Conservation (phyloP, 2,113 vertebrate genomes). For the Labeo rohita region DNA sequence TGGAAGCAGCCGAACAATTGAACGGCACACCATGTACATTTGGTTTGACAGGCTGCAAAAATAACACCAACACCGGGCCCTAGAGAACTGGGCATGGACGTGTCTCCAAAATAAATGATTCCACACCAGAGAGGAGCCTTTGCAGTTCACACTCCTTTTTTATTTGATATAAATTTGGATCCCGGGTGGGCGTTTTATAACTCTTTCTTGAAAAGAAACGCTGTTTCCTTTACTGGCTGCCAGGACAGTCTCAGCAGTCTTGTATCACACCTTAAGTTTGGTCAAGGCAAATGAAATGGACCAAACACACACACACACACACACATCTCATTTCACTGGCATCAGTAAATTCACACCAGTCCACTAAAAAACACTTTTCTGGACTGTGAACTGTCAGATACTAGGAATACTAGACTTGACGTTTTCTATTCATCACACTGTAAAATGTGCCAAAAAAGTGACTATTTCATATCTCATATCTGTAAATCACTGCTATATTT, state of each 20-base stretch:
- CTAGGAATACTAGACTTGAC: neutral
- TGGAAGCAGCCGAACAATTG: slow-evolving; percentile 50
- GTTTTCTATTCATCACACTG: neutral
- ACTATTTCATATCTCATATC: neutral
- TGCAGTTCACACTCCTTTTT: slow-evolving; percentile 42
- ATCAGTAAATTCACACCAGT: slow-evolving; percentile 26
- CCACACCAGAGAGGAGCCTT: slow-evolving; percentile 49
- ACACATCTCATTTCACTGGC: slow-evolving; percentile 39
- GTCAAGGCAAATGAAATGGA: slow-evolving; percentile 84
- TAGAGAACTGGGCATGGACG: slow-evolving; percentile 42
- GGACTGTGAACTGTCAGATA: neutral
- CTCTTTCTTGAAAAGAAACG: slow-evolving; percentile 58
- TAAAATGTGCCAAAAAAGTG: neutral
- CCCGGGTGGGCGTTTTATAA: slow-evolving; percentile 68
- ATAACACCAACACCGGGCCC: slow-evolving; percentile 47
- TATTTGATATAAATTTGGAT: slow-evolving; percentile 57
- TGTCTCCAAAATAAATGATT: slow-evolving; percentile 58
- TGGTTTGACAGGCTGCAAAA: slow-evolving; percentile 57
- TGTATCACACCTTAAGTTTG: slow-evolving; percentile 74
- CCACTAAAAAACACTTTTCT: neutral
- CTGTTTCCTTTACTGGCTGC: slow-evolving; percentile 70
- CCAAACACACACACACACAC: slow-evolving; percentile 65
- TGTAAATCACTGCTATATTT: neutral
- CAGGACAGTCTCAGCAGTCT: slow-evolving; percentile 67
- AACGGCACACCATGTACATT: slow-evolving; percentile 41